These are phyloP conservation scores for Drosophila kikkawai DNA, from an alignment of 1,140 invertebrate species.

Conservation along the genomic window DNA sequence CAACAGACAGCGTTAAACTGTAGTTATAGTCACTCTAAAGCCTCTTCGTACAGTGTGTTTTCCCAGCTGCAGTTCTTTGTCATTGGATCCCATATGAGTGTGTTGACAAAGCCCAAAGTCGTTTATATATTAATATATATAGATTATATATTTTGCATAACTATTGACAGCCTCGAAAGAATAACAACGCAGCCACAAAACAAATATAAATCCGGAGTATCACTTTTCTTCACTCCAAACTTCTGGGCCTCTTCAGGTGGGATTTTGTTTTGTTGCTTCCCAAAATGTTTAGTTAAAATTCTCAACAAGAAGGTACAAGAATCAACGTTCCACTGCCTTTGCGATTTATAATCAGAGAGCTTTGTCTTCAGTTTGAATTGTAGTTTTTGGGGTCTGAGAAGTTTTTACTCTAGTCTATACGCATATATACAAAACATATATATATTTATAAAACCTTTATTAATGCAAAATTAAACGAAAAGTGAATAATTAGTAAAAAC, in stretches of 20 bases:
- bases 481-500: conserved; percentile 29
- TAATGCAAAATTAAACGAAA: conserved; percentile 44
- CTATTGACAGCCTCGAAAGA: conserved; percentile 35
- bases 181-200: neutral
- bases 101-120: conserved; percentile 36
- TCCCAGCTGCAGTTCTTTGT: conserved; percentile 16
- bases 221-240: neutral
- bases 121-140: conserved; percentile 29
- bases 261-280: conserved; percentile 46
- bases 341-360: conserved; percentile 12
- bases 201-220: neutral
- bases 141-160: conserved; percentile 28
- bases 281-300: conserved; percentile 48
- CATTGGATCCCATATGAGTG: conserved; percentile 11
- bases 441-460: conserved; percentile 53
- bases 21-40: conserved; percentile 12
- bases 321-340: conserved; percentile 9
- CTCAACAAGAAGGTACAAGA: conserved; percentile 33
- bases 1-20: too few species aligned
- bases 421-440: conserved; percentile 36
- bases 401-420: conserved; percentile 64
- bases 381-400: conserved; percentile 58
- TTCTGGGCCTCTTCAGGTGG: conserved; percentile 42
- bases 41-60: conserved; percentile 1
- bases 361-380: conserved; percentile 21